phyloP scores from a whole-genome alignment of 2,113 vertebrate species.

The Lagopus muta region DNA sequence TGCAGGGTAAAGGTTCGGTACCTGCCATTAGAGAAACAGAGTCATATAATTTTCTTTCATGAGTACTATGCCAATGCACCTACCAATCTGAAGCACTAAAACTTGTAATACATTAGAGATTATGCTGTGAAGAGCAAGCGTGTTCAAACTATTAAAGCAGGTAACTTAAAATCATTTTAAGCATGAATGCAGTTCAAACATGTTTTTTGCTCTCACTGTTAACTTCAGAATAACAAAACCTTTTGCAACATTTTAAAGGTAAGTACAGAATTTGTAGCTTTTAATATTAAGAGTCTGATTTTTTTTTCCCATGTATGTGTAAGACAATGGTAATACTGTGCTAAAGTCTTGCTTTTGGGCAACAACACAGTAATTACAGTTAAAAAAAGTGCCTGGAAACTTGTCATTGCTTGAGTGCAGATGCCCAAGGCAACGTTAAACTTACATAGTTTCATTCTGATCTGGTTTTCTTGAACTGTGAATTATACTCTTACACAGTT shows the following conservation, averaged over 20 bases:
- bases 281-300: not conserved
- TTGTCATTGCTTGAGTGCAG: conserved; percentile 44
- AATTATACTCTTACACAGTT: conserved; percentile 36
- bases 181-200: not conserved
- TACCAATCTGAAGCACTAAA: not conserved
- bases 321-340: not conserved
- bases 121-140: not conserved
- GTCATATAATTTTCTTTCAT: not conserved
- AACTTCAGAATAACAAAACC: not conserved
- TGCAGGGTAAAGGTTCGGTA: not conserved
- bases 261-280: not conserved
- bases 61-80: accelerated
- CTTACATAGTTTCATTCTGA: conserved; percentile 17
- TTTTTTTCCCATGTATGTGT: not conserved
- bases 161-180: not conserved
- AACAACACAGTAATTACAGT: not conserved
- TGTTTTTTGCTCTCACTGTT: not conserved
- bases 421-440: conserved; percentile 30
- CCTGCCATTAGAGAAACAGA: not conserved
- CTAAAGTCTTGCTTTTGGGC: conserved; percentile 33
- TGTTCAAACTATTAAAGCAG: not conserved
- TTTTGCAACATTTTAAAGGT: not conserved
- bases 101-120: not conserved
- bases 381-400: conserved; percentile 7
- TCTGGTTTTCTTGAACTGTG: conserved; percentile 15